Base-by-base conservation (phyloP, 1,140 invertebrate genomes). In the Telenomus remus region DNA sequence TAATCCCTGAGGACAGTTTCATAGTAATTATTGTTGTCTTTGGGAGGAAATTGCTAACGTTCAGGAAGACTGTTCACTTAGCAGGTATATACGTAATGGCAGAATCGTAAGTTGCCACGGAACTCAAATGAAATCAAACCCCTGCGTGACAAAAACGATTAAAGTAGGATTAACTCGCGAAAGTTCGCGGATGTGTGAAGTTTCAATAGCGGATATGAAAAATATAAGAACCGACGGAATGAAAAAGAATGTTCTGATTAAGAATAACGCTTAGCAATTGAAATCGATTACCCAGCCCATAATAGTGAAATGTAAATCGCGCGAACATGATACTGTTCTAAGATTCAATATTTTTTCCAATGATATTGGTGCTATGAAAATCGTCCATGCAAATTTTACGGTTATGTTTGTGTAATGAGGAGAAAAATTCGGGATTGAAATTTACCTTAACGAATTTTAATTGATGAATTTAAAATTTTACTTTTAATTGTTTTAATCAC, bases 211-310 rank as follows among this genome's bases (percentile, higher is more conserved):
- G 35, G 13, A 54, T 49, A 54, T 54, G 50, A 39, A 27, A 33
- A 27, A 15, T 49, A 27, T 10, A 34, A 47, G 19, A 27, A 39
- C 37, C n/a, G n/a, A n/a, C n/a, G n/a, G 43, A 44, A 2, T n/a
- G 10, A 12, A 57, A 66, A 61, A 15, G 16, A 68, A 27, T 1
- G 19, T 27, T 46, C 53, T 46, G 49, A 44, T 57, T 57, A 57
- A 66, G 42, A 59, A 50, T 51, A 51, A 47, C 35, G 37, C 37
- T 66, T 51, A 65, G 64, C 50, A 50, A 68, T 59, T 68, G 64
- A 59, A 68, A 59, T 68, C 64, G 39, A 68, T 68, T 27, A 12
- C 13, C n/a, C 19, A 6, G 39, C n/a, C 34, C 48, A 43, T 54
- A 27, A 54, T 56, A 66, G 53, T 53, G 35, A 55, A 59, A 68